These are phyloP conservation scores for Paguma larvata DNA, from an alignment of 2,797 vertebrate genomes.

Conservation along the genomic window DNA sequence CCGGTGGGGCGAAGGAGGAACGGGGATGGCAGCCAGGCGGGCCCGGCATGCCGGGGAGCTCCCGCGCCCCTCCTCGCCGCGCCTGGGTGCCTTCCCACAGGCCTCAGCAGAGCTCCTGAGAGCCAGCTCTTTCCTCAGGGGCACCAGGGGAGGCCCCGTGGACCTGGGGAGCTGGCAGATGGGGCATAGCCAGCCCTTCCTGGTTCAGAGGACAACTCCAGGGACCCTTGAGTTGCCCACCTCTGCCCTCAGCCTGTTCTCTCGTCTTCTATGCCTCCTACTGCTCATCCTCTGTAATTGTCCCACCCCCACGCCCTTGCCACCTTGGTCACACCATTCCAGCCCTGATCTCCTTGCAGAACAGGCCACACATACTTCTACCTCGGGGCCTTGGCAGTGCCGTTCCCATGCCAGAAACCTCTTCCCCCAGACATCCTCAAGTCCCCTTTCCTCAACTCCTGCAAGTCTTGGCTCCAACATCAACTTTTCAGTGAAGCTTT, in stretches of 20 bases:
- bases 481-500: background rate
- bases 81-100: conserved; percentile 91
- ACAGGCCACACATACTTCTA: fast-evolving
- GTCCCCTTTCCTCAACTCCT: background rate
- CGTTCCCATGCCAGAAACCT: background rate
- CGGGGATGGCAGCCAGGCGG: conserved; percentile 90
- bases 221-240: background rate
- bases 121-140: background rate
- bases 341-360: background rate
- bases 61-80: conserved; percentile 55
- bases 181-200: background rate
- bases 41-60: conserved; percentile 53
- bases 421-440: background rate
- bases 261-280: background rate
- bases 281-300: background rate
- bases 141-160: background rate
- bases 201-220: background rate
- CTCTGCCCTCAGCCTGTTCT: background rate
- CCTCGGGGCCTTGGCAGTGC: background rate
- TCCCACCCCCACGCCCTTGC: background rate
- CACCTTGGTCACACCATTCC: background rate
- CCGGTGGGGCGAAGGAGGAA: conserved; percentile 90
- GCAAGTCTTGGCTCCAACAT: background rate
- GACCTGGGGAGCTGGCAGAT: background rate
- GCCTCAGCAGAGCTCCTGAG: conserved; percentile 88